phyloP scores from a whole-genome alignment of 2,113 vertebrate genomes.

The Tragelaphus imberbis region DNA sequence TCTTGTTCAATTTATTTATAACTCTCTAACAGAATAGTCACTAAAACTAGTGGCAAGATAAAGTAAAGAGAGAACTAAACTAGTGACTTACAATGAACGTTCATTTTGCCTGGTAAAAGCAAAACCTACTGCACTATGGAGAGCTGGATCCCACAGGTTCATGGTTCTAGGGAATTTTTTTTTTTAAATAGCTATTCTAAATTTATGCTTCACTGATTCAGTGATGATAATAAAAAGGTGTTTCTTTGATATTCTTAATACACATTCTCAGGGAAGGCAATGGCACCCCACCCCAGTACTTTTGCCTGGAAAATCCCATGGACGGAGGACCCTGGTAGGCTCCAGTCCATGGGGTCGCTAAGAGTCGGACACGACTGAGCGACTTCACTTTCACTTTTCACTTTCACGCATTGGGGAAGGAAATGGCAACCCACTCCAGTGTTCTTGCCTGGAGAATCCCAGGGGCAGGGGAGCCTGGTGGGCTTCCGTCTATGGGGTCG shows the following conservation, averaged over 20 bases:
- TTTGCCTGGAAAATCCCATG: too few relatives aligned
- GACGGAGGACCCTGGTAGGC: too few relatives aligned
- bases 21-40: not conserved
- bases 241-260: not conserved
- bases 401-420: too few relatives aligned
- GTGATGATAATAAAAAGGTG: not conserved
- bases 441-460: too few relatives aligned
- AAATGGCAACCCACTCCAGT: too few relatives aligned
- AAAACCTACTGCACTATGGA: not conserved
- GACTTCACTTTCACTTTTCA: too few relatives aligned
- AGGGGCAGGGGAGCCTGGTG: too few relatives aligned
- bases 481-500: too few relatives aligned
- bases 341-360: too few relatives aligned
- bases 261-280: too few relatives aligned
- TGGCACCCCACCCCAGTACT: too few relatives aligned
- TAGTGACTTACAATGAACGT: not conserved
- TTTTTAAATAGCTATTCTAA: not conserved
- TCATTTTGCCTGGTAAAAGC: not conserved
- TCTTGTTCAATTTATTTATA: not conserved
- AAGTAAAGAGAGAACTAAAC: not conserved
- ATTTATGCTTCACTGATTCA: not conserved
- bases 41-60: not conserved
- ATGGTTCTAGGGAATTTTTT: not conserved
- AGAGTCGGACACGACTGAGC: too few relatives aligned
- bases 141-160: not conserved